A percentile compares a stretch with the other conserved stretches of the same genome.
Evolutionary conservation across 2,888 invertebrate species (phyloP).

Genomic region (Mythimna albipuncta): DNA sequence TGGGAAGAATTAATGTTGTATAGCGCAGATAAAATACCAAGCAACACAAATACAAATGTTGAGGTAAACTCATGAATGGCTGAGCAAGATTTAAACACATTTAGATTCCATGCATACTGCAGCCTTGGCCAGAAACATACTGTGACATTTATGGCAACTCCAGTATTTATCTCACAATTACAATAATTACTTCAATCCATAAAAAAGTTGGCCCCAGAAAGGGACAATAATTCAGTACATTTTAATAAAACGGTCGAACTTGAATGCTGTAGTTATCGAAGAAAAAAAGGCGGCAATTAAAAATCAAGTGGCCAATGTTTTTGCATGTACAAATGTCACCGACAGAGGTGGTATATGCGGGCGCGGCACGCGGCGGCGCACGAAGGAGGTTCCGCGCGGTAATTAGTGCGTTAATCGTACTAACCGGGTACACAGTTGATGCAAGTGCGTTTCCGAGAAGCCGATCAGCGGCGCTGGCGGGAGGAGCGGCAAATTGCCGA

Average conservation of each 20-base stretch:
- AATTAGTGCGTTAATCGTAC: constrained; percentile 88
- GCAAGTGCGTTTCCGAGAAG: constrained; percentile 87
- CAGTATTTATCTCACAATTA: constrained; percentile 37
- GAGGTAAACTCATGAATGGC: constrained; percentile 56
- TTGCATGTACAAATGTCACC: constrained; percentile 48
- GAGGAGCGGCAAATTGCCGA: constrained; percentile 87
- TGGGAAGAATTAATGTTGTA: constrained; percentile 11
- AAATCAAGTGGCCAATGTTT: constrained; percentile 36
- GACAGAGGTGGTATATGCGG: constrained; percentile 50
- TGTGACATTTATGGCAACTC: constrained; percentile 24
- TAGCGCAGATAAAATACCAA: constrained; percentile 17
- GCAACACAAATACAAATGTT: constrained; percentile 53
- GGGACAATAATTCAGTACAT: constrained; percentile 16
- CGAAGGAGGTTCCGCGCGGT: constrained; percentile 66
- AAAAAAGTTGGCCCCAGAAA: constrained; percentile 26
- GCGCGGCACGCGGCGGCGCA: constrained; percentile 28
- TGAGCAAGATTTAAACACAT: constrained; percentile 43
- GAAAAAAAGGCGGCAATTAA: constrained; percentile 47
- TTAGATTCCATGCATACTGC: constrained; percentile 38
- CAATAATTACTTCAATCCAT: constrained; percentile 17
- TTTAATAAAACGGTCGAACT: constrained; percentile 39
- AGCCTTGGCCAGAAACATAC: constrained; percentile 38
- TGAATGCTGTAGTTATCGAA: constrained; percentile 19
- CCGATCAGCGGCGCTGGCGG: constrained; percentile 83
- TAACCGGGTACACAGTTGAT: constrained; percentile 80